These are phyloP conservation scores for Myiothlypis coronata DNA, from an alignment of 2,797 vertebrate species.

Conservation along the genomic window DNA sequence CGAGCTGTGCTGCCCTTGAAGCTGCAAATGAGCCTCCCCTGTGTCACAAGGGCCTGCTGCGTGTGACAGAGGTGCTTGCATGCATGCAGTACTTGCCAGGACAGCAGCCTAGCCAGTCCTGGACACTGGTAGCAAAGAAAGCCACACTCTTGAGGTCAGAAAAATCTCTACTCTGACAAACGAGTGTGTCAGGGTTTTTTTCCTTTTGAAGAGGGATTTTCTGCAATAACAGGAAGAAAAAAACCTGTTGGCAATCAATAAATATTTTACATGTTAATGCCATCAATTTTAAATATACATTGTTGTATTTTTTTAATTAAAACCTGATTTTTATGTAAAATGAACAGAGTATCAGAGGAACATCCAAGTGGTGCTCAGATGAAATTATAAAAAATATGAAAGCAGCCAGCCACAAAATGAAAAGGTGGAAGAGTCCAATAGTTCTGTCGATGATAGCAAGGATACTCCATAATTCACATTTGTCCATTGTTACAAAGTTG, in stretches of 20 bases:
- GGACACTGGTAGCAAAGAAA: neutral
- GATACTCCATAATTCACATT: neutral
- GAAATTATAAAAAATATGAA: neutral
- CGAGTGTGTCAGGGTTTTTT: rapidly evolving
- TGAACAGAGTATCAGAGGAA: neutral
- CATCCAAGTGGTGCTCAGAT: neutral
- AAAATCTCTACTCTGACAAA: neutral
- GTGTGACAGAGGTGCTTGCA: neutral
- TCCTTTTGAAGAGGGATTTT: neutral
- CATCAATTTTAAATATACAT: neutral
- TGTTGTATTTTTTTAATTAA: neutral
- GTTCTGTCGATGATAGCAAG: neutral
- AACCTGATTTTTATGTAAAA: neutral
- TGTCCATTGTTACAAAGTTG: neutral
- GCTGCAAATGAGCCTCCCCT: neutral
- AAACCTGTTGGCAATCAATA: neutral
- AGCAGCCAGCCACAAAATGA: neutral
- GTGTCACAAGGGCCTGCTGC: neutral
- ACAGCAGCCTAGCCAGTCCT: neutral
- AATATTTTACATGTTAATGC: neutral
- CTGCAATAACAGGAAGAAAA: neutral
- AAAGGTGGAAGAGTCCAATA: neutral
- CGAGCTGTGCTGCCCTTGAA: rapidly evolving
- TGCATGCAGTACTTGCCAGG: rapidly evolving
- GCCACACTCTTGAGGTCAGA: neutral